Conservation (phyloP, 2,113 vertebrate species). For the Epinephelus moara region DNA sequence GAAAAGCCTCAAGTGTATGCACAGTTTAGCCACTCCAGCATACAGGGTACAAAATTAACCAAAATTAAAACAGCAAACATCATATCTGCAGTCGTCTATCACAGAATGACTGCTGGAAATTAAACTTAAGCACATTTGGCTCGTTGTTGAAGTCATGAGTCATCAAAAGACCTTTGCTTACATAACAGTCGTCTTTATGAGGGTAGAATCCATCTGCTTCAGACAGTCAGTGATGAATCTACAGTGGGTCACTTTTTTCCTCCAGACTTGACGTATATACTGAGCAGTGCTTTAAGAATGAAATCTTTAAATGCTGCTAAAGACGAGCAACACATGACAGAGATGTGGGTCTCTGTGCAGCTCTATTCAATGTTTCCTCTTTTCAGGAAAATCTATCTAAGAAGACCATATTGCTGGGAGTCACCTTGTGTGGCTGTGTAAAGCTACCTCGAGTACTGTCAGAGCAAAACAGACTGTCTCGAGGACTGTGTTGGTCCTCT, state of each 20-base stretch:
- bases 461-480: background rate
- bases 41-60: background rate
- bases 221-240: background rate
- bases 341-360: background rate
- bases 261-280: too few species aligned
- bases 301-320: background rate
- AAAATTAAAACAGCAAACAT: background rate
- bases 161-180: slow-evolving; percentile 38
- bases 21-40: background rate
- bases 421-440: background rate
- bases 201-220: slow-evolving; percentile 12
- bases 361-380: background rate
- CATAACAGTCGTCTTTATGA: slow-evolving; percentile 21
- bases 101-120: background rate
- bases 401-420: background rate
- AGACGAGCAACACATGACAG: background rate
- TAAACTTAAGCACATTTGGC: slow-evolving; percentile 6
- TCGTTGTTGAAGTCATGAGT: slow-evolving; percentile 10
- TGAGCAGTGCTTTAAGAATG: background rate
- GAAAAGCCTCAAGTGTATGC: background rate
- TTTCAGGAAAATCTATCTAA: background rate
- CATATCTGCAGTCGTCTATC: background rate
- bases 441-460: background rate
- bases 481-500: background rate
- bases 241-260: background rate